These are phyloP conservation scores for Catagonus wagneri DNA, from an alignment of 2,113 vertebrate genomes.

Conservation along the genomic window DNA sequence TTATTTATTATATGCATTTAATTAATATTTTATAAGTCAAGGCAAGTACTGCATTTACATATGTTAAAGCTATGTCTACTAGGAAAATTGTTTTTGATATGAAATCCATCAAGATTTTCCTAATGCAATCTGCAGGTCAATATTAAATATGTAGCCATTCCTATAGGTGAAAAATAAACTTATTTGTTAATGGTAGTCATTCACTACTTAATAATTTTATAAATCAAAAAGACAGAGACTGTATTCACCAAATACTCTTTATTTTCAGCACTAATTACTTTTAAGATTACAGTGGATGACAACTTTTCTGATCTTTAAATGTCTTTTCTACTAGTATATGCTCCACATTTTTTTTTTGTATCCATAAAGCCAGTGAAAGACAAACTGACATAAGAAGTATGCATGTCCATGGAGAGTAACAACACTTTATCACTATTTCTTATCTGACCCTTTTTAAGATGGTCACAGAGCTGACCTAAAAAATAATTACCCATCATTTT, in stretches of 20 bases:
- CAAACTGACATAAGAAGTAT: neutral
- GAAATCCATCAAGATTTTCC: neutral
- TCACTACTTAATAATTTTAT: neutral
- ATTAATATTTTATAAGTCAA: constrained; percentile 63
- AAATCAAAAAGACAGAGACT: neutral
- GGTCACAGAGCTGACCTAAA: neutral
- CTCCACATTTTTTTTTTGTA: neutral
- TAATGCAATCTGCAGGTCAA: neutral
- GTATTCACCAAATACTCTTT: neutral
- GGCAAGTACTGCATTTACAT: neutral
- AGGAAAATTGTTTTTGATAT: constrained; percentile 10
- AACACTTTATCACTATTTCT: neutral
- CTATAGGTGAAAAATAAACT: neutral
- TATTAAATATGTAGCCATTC: constrained; percentile 12
- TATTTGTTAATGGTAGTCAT: neutral
- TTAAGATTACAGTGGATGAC: neutral
- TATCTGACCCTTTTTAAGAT: neutral
- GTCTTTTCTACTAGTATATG: neutral
- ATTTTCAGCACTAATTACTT: constrained; percentile 1
- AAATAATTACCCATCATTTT: neutral
- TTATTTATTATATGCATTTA: constrained; percentile 56
- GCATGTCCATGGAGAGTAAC: neutral
- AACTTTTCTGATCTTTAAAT: neutral
- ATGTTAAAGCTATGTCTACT: constrained; percentile 36
- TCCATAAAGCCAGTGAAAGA: neutral